A percentile compares a stretch with the other conserved stretches of the same genome.
Evolutionary conservation across 2,113 vertebrate genomes (phyloP).

Genomic region (Chloebia gouldiae): DNA sequence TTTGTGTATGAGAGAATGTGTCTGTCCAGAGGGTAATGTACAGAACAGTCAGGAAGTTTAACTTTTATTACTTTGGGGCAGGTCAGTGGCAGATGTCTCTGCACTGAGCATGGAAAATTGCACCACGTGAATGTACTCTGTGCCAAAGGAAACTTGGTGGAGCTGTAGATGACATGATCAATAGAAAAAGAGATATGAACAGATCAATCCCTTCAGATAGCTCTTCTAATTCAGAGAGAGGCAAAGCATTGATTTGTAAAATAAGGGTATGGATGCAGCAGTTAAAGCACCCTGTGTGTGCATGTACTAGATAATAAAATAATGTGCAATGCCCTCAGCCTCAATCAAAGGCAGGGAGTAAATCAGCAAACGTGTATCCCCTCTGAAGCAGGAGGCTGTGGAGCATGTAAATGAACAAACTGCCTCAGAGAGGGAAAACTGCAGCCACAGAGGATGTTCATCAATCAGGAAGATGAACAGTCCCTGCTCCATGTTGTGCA

Average conservation of each 20-base stretch:
- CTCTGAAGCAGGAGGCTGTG: not conserved
- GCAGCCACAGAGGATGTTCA: not conserved
- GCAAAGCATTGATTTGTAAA: constrained; percentile 34
- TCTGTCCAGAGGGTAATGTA: not conserved
- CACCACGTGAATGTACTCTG: not conserved
- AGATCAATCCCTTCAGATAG: constrained; percentile 23
- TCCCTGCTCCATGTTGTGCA: accelerated
- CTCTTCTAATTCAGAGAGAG: not conserved
- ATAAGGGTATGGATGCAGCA: not conserved
- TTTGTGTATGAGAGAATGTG: not conserved
- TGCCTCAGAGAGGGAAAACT: not conserved
- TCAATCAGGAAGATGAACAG: not conserved
- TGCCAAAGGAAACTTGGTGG: not conserved
- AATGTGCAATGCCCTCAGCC: not conserved
- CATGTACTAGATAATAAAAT: constrained; percentile 25
- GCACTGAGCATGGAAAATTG: not conserved
- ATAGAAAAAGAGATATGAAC: constrained; percentile 22
- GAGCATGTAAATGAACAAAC: not conserved
- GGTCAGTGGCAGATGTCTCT: not conserved
- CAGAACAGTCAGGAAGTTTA: not conserved
- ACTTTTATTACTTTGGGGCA: not conserved
- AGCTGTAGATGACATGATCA: not conserved
- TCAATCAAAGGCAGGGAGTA: constrained; percentile 28
- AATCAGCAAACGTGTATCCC: not conserved
- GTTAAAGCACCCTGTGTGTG: not conserved